Conservation (phyloP, 2,888 invertebrate species). For the Poecilus cupreus region DNA sequence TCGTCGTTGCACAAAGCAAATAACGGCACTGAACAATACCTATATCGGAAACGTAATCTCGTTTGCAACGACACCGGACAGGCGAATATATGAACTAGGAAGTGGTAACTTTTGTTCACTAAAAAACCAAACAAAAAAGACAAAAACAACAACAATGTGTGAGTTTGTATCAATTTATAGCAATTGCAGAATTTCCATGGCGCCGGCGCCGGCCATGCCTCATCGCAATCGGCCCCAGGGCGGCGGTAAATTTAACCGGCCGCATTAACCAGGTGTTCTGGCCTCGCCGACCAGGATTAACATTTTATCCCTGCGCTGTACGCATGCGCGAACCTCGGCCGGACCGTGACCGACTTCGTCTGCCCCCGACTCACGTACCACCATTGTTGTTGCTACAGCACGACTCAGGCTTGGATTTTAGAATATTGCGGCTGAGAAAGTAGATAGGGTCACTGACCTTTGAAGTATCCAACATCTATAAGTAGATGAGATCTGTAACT, state of each 20-base stretch:
- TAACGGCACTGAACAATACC: background rate
- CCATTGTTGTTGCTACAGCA: background rate
- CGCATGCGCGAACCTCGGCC: background rate
- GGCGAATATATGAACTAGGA: slow-evolving; percentile 37
- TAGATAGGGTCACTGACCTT: too few relatives aligned
- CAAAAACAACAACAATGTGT: background rate
- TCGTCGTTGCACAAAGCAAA: too few relatives aligned
- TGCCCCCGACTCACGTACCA: background rate
- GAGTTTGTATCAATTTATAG: slow-evolving; percentile 58
- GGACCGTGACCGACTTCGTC: background rate
- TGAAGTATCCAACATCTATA: too few relatives aligned
- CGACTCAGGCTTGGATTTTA: background rate
- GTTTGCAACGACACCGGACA: background rate
- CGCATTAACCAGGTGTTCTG: slow-evolving; percentile 62
- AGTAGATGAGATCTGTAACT: too few relatives aligned
- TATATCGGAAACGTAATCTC: slow-evolving; percentile 9
- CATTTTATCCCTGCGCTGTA: slow-evolving; percentile 56
- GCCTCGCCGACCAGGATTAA: slow-evolving; percentile 60
- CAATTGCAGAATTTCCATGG: slow-evolving; percentile 58
- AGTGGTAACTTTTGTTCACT: slow-evolving; percentile 35
- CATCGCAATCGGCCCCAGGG: slow-evolving; percentile 62
- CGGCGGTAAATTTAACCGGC: slow-evolving; percentile 62
- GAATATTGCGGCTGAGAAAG: too few relatives aligned
- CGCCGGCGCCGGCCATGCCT: slow-evolving; percentile 60
- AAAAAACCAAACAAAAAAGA: slow-evolving; percentile 28